These are phyloP conservation scores for Orius insidiosus DNA, from an alignment of 1,140 invertebrate genomes.

Conservation along the genomic window DNA sequence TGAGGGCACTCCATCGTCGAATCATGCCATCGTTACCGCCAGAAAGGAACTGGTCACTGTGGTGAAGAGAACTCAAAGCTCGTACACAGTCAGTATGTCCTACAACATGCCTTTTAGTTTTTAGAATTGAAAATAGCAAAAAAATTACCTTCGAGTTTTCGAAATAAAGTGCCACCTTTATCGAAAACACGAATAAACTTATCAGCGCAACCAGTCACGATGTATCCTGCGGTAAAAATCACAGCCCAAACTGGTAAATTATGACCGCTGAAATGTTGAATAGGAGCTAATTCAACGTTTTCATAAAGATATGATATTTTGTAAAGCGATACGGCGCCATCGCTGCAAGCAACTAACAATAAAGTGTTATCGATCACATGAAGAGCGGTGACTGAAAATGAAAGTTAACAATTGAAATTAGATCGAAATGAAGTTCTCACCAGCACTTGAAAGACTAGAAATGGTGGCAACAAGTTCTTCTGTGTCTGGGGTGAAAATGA, in stretches of 20 bases:
- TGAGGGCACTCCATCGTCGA: conserved; percentile 54
- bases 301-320: too few relatives aligned
- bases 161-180: neutral
- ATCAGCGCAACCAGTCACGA: conserved; percentile 80
- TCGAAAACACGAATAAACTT: conserved; percentile 56
- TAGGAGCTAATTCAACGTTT: conserved; percentile 25
- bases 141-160: neutral
- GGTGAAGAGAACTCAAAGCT: conserved; percentile 47
- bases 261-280: conserved; percentile 45
- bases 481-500: conserved; percentile 49
- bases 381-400: too few relatives aligned
- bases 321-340: too few relatives aligned
- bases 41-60: conserved; percentile 56
- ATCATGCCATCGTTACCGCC: conserved; percentile 82
- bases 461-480: conserved; percentile 33
- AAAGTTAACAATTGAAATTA: too few relatives aligned
- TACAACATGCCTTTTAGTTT: conserved; percentile 26
- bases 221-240: conserved; percentile 35
- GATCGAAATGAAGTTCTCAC: too few relatives aligned
- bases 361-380: too few relatives aligned
- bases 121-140: conserved; percentile 4
- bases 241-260: conserved; percentile 79
- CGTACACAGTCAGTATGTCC: conserved; percentile 85
- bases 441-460: too few relatives aligned
- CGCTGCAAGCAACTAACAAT: too few relatives aligned